Evolutionary conservation across 2,888 invertebrate species (phyloP), one percentile per base, ranked within the genome.

Genomic region (Geotrupes spiniger): DNA sequence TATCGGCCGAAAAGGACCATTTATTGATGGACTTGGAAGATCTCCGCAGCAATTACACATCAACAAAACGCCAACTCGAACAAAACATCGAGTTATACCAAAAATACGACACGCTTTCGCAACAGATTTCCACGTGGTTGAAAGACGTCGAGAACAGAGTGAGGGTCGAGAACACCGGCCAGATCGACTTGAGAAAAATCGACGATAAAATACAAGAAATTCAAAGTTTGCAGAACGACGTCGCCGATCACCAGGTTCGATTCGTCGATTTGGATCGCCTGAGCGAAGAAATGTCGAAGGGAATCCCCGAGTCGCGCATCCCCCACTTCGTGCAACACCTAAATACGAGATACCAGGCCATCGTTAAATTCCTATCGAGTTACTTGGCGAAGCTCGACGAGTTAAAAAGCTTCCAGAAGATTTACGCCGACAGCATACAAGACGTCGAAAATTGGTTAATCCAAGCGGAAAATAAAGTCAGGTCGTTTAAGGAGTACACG

Each of bases 241-340:
- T 92, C 1, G 72, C 77, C 27, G 75, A 78, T 4, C 85, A 87
- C 55, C 80, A 82, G 47, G 76, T 74, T 1, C 82, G 87, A 63
- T 77, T 94, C 12, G 77, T 80, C 25, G 81, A 84, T 51, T 73
- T 94, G 12, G 78, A 80, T 9, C 76, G 77, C 17, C 76, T 89
- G 2, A 86, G 89, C 1, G 83, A 87, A 42, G 79, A 84, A 56
- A 82, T 95, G 31, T 76, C 85, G 21, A 80, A 83, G 49, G 82
- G 85, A 62, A 87, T 87, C 66, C 89, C 92, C 0, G 93, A 94
- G 65, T 88, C 89, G 0, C 80, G 92, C 33, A 86, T 90, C 9
- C 80, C 83, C 1, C 91, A 92, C 65, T 87, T 88, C 66, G 85
- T 89, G 1, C 83, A 82, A 43, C 91, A 92, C 66, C 75, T 94